Conservation (phyloP, 2,797 vertebrate genomes). For the Capromys pilorides region DNA sequence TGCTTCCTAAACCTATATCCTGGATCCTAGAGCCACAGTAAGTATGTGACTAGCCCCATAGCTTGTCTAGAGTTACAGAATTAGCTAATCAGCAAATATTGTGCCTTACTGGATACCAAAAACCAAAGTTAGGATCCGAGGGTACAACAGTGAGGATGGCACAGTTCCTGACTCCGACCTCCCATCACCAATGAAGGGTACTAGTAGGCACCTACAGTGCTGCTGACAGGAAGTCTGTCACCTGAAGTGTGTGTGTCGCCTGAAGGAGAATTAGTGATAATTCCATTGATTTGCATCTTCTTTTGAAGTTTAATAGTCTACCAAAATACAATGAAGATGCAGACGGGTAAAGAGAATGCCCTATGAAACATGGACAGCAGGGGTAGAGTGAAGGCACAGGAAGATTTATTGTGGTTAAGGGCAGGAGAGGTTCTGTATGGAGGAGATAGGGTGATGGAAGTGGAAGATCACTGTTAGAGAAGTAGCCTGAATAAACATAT, state of each 20-base stretch:
- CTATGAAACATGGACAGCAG: too few species aligned
- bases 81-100: neutral
- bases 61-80: neutral
- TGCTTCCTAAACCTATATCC: neutral
- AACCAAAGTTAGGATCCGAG: neutral
- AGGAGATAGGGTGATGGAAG: neutral
- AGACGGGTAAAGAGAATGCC: neutral
- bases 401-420: rapidly evolving
- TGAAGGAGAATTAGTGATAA: neutral
- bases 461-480: rapidly evolving
- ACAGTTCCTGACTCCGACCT: neutral
- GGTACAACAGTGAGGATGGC: neutral
- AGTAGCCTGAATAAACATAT: neutral
- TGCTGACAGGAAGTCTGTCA: neutral
- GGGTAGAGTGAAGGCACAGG: neutral
- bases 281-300: neutral
- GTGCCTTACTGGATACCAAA: neutral
- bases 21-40: neutral
- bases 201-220: neutral
- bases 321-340: neutral
- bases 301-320: neutral
- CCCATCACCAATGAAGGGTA: neutral
- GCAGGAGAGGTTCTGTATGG: neutral
- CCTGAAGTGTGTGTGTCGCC: neutral
- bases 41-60: rapidly evolving